Percentiles rank a stretch among this genome's conserved stretches.
Evolutionary conservation across 2,797 vertebrate genomes (phyloP).

Genomic region (Rallus crepitans): DNA sequence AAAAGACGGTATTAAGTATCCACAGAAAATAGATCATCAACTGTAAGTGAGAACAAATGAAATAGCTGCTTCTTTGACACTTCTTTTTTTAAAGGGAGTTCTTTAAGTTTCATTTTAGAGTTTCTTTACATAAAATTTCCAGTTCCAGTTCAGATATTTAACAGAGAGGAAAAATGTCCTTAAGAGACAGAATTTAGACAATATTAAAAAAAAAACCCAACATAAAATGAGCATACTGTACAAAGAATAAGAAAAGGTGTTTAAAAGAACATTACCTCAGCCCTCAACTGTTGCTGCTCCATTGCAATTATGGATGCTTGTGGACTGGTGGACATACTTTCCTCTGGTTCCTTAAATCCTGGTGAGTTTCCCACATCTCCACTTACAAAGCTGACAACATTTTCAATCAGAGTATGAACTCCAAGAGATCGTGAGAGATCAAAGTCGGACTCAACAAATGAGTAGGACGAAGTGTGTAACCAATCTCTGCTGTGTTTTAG

Average conservation of each 20-base stretch:
- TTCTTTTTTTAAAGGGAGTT: neutral
- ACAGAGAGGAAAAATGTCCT: neutral
- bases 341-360: slow-evolving; percentile 95
- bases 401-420: slow-evolving; percentile 93
- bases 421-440: slow-evolving; percentile 90
- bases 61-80: rapidly evolving
- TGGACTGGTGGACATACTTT: slow-evolving; percentile 94
- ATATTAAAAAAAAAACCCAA: neutral
- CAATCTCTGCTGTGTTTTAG: slow-evolving; percentile 88
- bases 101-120: neutral
- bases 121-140: neutral
- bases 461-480: slow-evolving; percentile 83
- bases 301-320: slow-evolving; percentile 93
- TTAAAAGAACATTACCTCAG: slow-evolving; percentile 84
- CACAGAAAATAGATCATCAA: neutral
- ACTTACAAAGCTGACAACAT: slow-evolving; percentile 93
- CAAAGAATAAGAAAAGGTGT: neutral
- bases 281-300: slow-evolving; percentile 95
- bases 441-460: slow-evolving; percentile 89
- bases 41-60: neutral
- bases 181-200: neutral
- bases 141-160: neutral
- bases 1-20: neutral
- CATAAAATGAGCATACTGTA: neutral
- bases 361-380: slow-evolving; percentile 92